Evolutionary conservation across 2,797 vertebrate genomes (phyloP), one percentile per base, ranked within the genome.

Genomic region (Geotrypetes seraphini): DNA sequence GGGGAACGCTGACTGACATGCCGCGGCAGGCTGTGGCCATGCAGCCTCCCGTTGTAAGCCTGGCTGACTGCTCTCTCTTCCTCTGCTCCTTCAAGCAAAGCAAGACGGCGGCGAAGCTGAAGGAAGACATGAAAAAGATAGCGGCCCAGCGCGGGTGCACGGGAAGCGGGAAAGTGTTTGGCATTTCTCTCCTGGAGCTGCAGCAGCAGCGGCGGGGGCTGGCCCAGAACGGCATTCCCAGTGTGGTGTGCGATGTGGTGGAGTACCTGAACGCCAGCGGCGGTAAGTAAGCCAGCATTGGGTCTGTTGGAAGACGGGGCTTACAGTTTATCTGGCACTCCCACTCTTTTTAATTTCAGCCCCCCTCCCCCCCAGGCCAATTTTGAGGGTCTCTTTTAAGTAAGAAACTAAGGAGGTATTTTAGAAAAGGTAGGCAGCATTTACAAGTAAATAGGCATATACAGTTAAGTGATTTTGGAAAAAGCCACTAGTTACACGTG

Each of bases 41-140:
- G 52, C 39, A 63, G 2, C 54, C 48, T 24, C 41, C 50, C 34
- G 34, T 64, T 29, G 61, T 71, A n/a, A 52, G 59, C 4, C 30
- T 58, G 41, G 50, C 54, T 70, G 65, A 85, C 42, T 73, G 57
- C 35, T 66, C 25, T 36, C 57, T 66, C 60, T 66, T 73, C 38
- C 48, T 75, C 7, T 57, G 58, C 32, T 74, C 50, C 49, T 64
- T 79, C 40, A 84, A 96, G 92, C 90, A 91, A 78, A 88, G 79
- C 69, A 89, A 81, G 59, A 58, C 88, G 0, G 72, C 87, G 0
- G 83, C 85, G 49, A 81, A 68, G 61, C 79, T 95, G 41, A 91
- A 81, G 57, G 88, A 93, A 66, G 91, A 94, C 65, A 82, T 96
- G 86, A 89, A 89, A 70, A 91, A 74, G 78, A 82, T 89, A 56